Base-by-base conservation (phyloP, 2,113 vertebrate species). In the Podilymbus podiceps region DNA sequence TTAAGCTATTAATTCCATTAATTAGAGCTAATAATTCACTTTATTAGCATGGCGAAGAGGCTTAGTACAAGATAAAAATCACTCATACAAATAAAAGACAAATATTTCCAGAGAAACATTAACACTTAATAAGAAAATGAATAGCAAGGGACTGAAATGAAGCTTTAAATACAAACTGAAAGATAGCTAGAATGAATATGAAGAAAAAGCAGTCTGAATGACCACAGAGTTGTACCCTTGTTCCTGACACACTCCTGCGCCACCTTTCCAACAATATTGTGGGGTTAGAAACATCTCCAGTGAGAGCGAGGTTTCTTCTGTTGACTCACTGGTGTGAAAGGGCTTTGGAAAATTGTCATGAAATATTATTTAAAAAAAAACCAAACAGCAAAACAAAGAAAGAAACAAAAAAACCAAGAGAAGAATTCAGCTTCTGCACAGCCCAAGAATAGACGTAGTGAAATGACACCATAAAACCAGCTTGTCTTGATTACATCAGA, bases 11-110 rank as follows among this genome's bases (percentile, higher is more conserved):
- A 75, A 93, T 91, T 91, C 47, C 23, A 86, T 69, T 92, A 89
- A 82, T 95, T 78, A 92, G 68, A 95, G 22, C 35, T 74, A 76
- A 44, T 94, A 93, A 95, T 93, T 91, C 62, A 62, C 35, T 85
- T 91, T 7, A 90, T 85, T 90, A 71, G 8, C 66, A 87, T 78
- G 35, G 62, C 35, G 88, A 92, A 85, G 49, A 89, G 30, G 88
- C 67, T 80, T 77, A 77, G 3, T 44, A 59, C 50, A 59, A 84
- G 66, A 92, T 78, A 92, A 78, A 77, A 96, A 92, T 94, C 28
- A 68, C n/a, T 85, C 60, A 38, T 63, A 66, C 28, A 90, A 94
- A 76, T n/a, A 79, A 59, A 90, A 88, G 38, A 75, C 19, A 8
- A 23, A 27, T 56, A 59, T 23, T 85, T 86, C 52, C 63, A n/a